These are phyloP conservation scores for Acropternis orthonyx DNA, from an alignment of 2,797 vertebrate species.

Conservation along the genomic window DNA sequence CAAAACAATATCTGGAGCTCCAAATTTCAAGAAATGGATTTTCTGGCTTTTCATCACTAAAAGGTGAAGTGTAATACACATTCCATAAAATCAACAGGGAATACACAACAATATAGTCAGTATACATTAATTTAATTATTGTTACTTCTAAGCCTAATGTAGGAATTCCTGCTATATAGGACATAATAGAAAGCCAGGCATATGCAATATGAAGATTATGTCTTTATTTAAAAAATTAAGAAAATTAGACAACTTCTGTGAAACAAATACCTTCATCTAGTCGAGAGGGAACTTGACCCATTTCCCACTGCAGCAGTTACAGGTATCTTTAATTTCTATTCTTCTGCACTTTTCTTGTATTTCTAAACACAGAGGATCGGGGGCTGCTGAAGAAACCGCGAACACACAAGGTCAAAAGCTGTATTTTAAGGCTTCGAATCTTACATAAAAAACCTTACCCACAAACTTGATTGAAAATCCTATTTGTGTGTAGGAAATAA, in stretches of 20 bases:
- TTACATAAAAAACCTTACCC: background rate
- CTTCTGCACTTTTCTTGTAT: background rate
- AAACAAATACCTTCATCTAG: constrained; percentile 72
- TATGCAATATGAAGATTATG: background rate
- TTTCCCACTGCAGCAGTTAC: constrained; percentile 59
- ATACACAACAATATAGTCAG: background rate
- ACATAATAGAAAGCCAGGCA: background rate
- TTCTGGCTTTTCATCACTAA: background rate
- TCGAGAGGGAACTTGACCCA: constrained; percentile 60
- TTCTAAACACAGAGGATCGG: background rate
- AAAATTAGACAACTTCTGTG: background rate
- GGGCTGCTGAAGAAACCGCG: background rate
- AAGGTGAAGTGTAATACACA: background rate
- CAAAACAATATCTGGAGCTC: background rate
- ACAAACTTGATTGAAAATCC: background rate
- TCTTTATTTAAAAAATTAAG: background rate
- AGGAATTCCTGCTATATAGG: background rate
- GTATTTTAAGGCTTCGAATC: constrained; percentile 29
- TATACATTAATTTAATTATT: background rate
- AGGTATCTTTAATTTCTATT: constrained; percentile 42
- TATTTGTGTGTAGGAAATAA: constrained; percentile 8
- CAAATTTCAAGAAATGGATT: background rate
- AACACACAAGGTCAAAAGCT: constrained; percentile 12
- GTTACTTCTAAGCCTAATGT: constrained; percentile 14
- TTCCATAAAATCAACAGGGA: background rate